Percentiles rank a stretch among this genome's conserved stretches.
These are phyloP conservation scores for Stictonetta naevosa DNA, from an alignment of 2,113 vertebrate species.

Conservation along the genomic window DNA sequence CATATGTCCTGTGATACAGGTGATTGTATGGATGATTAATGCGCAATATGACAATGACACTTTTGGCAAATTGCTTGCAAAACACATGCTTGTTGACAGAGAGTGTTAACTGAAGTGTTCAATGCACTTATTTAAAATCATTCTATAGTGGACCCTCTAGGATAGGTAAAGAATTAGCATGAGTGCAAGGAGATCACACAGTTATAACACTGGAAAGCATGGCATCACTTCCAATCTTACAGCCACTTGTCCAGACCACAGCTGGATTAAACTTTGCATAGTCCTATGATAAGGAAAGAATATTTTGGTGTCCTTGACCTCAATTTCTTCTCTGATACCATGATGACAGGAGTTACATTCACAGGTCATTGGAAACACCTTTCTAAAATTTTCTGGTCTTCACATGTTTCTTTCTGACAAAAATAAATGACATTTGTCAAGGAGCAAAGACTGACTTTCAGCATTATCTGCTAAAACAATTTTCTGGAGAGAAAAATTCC, in stretches of 20 bases:
- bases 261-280: neutral
- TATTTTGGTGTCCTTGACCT: neutral
- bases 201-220: neutral
- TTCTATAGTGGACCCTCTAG: neutral
- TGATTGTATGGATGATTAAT: neutral
- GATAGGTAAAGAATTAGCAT: neutral
- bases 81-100: neutral
- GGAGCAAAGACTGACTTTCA: neutral
- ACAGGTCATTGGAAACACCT: neutral
- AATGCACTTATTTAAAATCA: neutral
- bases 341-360: neutral
- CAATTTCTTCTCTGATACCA: neutral
- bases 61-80: neutral
- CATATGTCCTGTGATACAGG: neutral
- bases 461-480: neutral
- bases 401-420: neutral
- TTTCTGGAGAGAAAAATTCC: neutral
- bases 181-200: neutral
- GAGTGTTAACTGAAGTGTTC: neutral
- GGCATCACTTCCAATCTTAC: rapidly evolving
- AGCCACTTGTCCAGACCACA: neutral
- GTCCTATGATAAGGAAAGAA: neutral
- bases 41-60: neutral
- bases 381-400: neutral
- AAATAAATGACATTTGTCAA: neutral